Base-by-base conservation (phyloP, 1,140 invertebrate species). In the Drosophila nikananu region DNA sequence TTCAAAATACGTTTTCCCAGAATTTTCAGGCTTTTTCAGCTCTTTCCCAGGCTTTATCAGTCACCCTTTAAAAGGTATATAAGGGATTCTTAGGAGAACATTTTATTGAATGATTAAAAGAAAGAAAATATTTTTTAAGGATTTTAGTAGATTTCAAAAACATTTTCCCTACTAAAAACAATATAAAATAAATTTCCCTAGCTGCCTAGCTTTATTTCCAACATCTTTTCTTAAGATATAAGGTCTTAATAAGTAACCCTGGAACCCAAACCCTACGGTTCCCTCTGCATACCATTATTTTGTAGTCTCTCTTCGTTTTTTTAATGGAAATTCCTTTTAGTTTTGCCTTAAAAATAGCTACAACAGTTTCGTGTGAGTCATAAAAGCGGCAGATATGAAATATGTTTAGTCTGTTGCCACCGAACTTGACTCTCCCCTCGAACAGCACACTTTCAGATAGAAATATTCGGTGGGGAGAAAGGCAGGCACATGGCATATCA, bases 271-370 rank as follows among this genome's bases (percentile, higher is more conserved):
- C 8, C n/a, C 10, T 19, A 19, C n/a, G 1, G 3, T 35, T 35
- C 3, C 21, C 37, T 39, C 9, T 23, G 25, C 21, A 12, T 39
- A 39, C 4, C n/a, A 23, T 7, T 23, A 37, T 41, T 19, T 17
- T 13, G 6, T 19, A 25, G 44, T 23, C 2, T 46, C 6, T 46
- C 6, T 60, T 46, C 23, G 21, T 27, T 49, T 25, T 17, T 37
- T 35, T 61, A 55, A 81, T 81, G 71, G 12, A 59, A 65, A 25
- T 58, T 59, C 54, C 67, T 44, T 65, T 70, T 41, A 59, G 49
- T 17, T 35, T 21, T n/a, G 58, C 42, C 80, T 67, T 67, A 71
- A 80, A 83, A 80, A 89, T 87, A 87, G 77, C 77, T 15, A 12
- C 23, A 25, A 21, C 17, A 9, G 15, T 61, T 39, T 48, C 27